Conservation (phyloP, 2,888 invertebrate genomes). For the Hirtodrosophila histrioides region DNA sequence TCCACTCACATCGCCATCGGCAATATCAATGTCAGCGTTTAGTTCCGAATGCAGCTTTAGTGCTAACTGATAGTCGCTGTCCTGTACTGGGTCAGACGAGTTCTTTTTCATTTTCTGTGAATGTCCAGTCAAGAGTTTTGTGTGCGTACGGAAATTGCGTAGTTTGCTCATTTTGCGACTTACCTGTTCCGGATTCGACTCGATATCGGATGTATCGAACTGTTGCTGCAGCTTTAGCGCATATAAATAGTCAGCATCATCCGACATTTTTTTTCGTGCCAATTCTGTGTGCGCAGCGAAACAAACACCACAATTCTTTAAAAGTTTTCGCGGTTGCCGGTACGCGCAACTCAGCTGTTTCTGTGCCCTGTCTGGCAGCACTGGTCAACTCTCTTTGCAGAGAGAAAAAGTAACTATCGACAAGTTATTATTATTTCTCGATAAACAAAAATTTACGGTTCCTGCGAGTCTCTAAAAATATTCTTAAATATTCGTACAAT, state of each 20-base stretch:
- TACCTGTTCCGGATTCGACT: constrained; percentile 4
- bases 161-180: constrained; percentile 4
- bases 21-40: constrained; percentile 30
- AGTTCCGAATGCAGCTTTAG: constrained; percentile 70
- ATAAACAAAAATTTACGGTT: too few species aligned
- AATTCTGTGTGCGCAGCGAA: background rate
- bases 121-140: background rate
- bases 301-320: constrained; percentile 30
- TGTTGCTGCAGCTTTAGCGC: constrained; percentile 74
- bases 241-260: constrained; percentile 71
- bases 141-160: background rate
- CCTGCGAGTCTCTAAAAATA: too few species aligned
- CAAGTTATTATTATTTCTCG: too few species aligned
- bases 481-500: too few species aligned
- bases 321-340: constrained; percentile 40
- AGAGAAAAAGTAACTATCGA: too few species aligned
- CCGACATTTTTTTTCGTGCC: constrained; percentile 58
- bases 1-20: too few species aligned
- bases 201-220: constrained; percentile 34
- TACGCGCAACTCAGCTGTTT: constrained; percentile 25
- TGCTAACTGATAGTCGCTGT: constrained; percentile 66
- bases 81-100: constrained; percentile 24
- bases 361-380: background rate
- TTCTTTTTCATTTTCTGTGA: background rate
- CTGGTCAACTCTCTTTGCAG: background rate